Percentiles rank a stretch among this genome's conserved stretches.
These are phyloP conservation scores for Nomada ruficornis DNA, from an alignment of 2,888 invertebrate genomes.

Conservation along the genomic window DNA sequence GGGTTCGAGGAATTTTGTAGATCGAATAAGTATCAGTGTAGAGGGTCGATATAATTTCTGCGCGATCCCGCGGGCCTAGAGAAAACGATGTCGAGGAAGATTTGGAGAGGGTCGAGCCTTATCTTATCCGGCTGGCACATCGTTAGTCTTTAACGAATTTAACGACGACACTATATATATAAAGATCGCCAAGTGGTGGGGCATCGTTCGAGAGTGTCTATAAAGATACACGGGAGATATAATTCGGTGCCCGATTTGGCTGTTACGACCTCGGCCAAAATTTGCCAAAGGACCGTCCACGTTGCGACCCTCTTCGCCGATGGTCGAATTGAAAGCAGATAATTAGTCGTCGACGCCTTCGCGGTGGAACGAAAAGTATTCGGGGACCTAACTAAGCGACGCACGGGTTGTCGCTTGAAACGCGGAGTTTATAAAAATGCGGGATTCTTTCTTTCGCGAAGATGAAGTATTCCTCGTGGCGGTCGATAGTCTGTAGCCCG, in stretches of 20 bases:
- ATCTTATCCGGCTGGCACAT: slow-evolving; percentile 66
- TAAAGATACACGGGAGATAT: slow-evolving; percentile 66
- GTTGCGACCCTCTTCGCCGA: slow-evolving; percentile 28
- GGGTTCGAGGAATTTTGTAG: slow-evolving; percentile 10
- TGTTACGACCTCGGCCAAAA: slow-evolving; percentile 46
- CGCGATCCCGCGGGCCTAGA: background rate
- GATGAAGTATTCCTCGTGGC: slow-evolving; percentile 48
- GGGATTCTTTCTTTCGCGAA: slow-evolving; percentile 20
- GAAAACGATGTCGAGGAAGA: slow-evolving; percentile 20
- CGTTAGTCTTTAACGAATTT: slow-evolving; percentile 67
- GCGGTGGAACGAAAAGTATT: background rate
- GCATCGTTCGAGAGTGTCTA: slow-evolving; percentile 56
- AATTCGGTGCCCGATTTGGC: slow-evolving; percentile 50
- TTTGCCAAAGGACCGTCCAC: slow-evolving; percentile 1
- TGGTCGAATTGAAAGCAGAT: slow-evolving; percentile 46
- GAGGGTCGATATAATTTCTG: background rate
- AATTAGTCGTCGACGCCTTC: slow-evolving; percentile 21
- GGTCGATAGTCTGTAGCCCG: slow-evolving; percentile 7
- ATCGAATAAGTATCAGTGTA: slow-evolving; percentile 4
- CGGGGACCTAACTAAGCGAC: background rate
- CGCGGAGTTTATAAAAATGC: slow-evolving; percentile 19
- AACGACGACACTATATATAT: slow-evolving; percentile 63
- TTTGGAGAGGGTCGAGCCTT: slow-evolving; percentile 34
- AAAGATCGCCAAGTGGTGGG: slow-evolving; percentile 56
- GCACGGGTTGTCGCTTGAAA: slow-evolving; percentile 1